Evolutionary conservation across 2,113 vertebrate genomes (phyloP), one percentile per base, ranked within the genome.

Genomic region (Lontra canadensis): DNA sequence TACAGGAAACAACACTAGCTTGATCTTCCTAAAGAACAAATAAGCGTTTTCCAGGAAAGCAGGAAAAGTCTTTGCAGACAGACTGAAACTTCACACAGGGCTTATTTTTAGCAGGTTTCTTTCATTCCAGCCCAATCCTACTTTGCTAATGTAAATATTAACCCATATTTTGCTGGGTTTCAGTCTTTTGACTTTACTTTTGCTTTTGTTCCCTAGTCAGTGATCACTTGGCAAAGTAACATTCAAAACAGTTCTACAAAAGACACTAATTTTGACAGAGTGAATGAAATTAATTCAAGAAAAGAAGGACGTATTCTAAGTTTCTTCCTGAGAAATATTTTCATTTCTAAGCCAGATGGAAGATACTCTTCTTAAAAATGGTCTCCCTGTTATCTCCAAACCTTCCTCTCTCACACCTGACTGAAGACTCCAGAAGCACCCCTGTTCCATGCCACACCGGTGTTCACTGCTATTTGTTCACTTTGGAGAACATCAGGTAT

Each of bases 171-270:
- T 89, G n/a, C 42, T 94, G 57, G 31, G 26, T 82, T 90, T 97
- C n/a, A 91, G 63, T 34, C 15, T 84, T 92, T 47, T 49, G 25
- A 65, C 13, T 96, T 97, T 79, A 52, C 61, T 88, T 96, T 49
- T 92, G 26, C 29, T 94, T 73, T 61, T 82, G 26, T 79, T 89
- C 34, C 71, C 79, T 59, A 29, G 14, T 18, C 23, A 96, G 1
- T 49, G 55, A 71, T 34, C 83, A 4, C 1, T 36, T 55, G 42
- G 59, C 23, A 86, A 80, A 93, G 49, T 76, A 21, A 83, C 12
- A 94, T 63, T n/a, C 18, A 88, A 92, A 93, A 91, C 34, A 61
- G 23, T 21, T 88, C 39, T 59, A 59, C 11, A 34, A 52, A 49
- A 87, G 23, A 71, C 7, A 67, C 65, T 71, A 25, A 81, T 81